Conservation (phyloP, 2,888 invertebrate genomes). For the Ophion costatus region DNA sequence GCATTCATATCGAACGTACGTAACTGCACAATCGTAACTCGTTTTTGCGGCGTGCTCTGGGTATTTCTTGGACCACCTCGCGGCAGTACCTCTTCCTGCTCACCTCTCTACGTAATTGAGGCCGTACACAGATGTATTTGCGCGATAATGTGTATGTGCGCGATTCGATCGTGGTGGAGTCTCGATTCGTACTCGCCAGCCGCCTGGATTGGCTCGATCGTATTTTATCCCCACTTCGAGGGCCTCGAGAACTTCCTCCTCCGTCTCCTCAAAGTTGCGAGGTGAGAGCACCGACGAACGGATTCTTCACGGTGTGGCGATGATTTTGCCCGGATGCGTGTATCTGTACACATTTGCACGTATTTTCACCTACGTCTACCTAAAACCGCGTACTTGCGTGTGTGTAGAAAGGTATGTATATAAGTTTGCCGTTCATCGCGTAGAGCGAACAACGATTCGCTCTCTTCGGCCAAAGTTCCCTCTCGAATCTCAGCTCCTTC, state of each 20-base stretch:
- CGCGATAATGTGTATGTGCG: background rate
- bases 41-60: background rate
- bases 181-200: constrained; percentile 2
- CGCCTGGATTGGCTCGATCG: constrained; percentile 53
- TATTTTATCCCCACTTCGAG: constrained; percentile 44
- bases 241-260: constrained; percentile 53
- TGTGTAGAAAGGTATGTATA: background rate
- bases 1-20: background rate
- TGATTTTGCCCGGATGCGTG: background rate
- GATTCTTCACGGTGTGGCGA: constrained; percentile 33
- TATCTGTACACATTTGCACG: background rate
- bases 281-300: constrained; percentile 27
- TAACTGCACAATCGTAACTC: background rate
- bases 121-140: background rate
- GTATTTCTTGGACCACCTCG: constrained; percentile 35
- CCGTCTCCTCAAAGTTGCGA: constrained; percentile 10
- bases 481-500: constrained; percentile 49
- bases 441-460: constrained; percentile 17
- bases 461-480: constrained; percentile 35
- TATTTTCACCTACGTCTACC: background rate
- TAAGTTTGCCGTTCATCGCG: constrained; percentile 27
- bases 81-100: constrained; percentile 14
- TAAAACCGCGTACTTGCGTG: background rate
- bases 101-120: constrained; percentile 15
- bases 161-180: constrained; percentile 30